Conservation (phyloP, 2,888 invertebrate genomes). For the Tortrix viridana region DNA sequence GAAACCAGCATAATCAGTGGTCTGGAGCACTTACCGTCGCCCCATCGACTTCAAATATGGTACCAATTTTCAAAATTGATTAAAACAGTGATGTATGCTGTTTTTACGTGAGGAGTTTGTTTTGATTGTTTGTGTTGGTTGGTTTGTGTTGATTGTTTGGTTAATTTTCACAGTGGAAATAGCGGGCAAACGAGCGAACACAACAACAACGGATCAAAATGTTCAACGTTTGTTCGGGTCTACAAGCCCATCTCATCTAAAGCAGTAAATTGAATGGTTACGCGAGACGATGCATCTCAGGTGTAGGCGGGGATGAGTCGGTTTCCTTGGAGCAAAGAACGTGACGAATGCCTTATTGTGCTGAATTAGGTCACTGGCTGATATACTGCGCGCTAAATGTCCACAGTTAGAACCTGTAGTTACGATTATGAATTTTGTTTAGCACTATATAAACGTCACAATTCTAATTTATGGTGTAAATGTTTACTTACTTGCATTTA, state of each 20-base stretch:
- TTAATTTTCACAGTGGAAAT: too few relatives aligned
- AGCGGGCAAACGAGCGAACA: too few relatives aligned
- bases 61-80: too few relatives aligned
- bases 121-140: too few relatives aligned
- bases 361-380: constrained; percentile 20
- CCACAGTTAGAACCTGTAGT: constrained; percentile 9
- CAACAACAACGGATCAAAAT: background rate
- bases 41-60: too few relatives aligned
- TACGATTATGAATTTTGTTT: constrained; percentile 15
- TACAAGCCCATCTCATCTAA: background rate
- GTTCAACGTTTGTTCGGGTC: background rate
- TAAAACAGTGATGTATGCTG: too few relatives aligned
- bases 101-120: too few relatives aligned
- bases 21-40: too few relatives aligned
- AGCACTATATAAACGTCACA: constrained; percentile 1
- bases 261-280: constrained; percentile 10
- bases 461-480: background rate
- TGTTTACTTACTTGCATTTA: background rate
- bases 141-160: too few relatives aligned
- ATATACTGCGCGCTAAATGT: constrained; percentile 10
- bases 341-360: constrained; percentile 25
- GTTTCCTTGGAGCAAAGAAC: constrained; percentile 25
- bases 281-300: constrained; percentile 14
- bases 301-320: constrained; percentile 22
- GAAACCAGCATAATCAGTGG: too few relatives aligned